phyloP scores from a whole-genome alignment of 1,140 invertebrate species.

The Forficula auricularia region DNA sequence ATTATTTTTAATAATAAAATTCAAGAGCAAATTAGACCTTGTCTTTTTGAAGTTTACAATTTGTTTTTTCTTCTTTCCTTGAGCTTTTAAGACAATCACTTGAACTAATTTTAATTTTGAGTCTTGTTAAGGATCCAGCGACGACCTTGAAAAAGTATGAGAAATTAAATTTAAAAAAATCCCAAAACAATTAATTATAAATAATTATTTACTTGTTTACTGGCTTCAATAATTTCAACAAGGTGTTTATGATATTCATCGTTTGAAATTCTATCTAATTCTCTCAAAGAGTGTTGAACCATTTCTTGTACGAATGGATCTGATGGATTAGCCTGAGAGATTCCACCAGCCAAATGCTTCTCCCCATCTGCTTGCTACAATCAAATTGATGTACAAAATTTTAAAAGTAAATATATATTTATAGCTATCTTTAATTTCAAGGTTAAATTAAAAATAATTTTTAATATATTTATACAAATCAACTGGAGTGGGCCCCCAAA shows the following conservation, averaged over 20 bases:
- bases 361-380: no score
- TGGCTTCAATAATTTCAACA: constrained; percentile 22
- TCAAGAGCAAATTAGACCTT: no score
- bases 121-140: constrained; percentile 26
- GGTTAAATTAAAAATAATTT: no score
- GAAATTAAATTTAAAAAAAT: no score
- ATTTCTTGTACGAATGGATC: constrained; percentile 23
- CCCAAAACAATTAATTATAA: no score
- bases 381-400: no score
- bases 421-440: no score
- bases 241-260: constrained; percentile 23
- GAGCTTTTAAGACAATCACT: constrained; percentile 28
- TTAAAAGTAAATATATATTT: no score
- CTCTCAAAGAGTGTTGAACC: constrained; percentile 20
- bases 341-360: constrained; percentile 16
- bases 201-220: constrained; percentile 18
- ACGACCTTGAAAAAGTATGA: constrained; percentile 14
- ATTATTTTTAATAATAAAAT: no score
- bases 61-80: constrained; percentile 18
- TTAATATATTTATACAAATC: no score
- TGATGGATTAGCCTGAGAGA: constrained; percentile 13
- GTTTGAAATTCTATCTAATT: constrained; percentile 22
- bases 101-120: constrained; percentile 28
- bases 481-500: no score
- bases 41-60: constrained; percentile 16